A percentile compares a stretch with the other conserved stretches of the same genome.
phyloP scores from a whole-genome alignment of 2,113 vertebrate species.

The Myiagra hebetior region DNA sequence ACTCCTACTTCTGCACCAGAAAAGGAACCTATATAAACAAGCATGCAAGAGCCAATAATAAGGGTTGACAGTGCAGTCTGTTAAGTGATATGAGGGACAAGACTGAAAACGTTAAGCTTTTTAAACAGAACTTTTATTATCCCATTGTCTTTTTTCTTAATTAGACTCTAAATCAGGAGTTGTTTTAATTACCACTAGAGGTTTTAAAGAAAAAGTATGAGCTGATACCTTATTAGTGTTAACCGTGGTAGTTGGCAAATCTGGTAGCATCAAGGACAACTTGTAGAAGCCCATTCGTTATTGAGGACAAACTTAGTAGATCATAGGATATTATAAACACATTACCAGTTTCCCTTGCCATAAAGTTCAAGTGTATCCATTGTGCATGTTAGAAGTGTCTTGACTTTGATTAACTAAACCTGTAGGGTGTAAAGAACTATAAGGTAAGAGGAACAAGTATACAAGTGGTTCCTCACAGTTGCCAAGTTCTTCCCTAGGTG shows the following conservation, averaged over 20 bases:
- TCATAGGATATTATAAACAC: background rate
- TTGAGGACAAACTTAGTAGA: background rate
- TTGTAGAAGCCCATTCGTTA: background rate
- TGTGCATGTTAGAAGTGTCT: background rate
- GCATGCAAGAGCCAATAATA: background rate
- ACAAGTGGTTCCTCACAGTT: background rate
- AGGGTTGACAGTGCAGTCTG: background rate
- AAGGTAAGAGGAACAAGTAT: background rate
- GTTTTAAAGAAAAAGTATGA: background rate
- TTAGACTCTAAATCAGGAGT: background rate
- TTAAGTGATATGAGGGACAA: background rate
- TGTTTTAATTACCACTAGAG: conserved; percentile 13
- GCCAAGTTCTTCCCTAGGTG: background rate
- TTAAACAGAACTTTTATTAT: conserved; percentile 23
- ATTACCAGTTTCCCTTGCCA: background rate
- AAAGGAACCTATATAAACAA: background rate
- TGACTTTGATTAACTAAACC: conserved; percentile 15
- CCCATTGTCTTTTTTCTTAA: conserved; percentile 6
- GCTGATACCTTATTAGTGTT: background rate
- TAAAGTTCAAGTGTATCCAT: background rate
- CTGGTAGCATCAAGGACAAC: background rate
- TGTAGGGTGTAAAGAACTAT: background rate
- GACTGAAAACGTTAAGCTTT: background rate
- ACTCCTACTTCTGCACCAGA: background rate
- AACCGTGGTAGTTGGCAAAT: background rate